Percentiles rank a stretch among this genome's conserved stretches.
These are phyloP conservation scores for Anseranas semipalmata DNA, from an alignment of 2,113 vertebrate species.

Conservation along the genomic window DNA sequence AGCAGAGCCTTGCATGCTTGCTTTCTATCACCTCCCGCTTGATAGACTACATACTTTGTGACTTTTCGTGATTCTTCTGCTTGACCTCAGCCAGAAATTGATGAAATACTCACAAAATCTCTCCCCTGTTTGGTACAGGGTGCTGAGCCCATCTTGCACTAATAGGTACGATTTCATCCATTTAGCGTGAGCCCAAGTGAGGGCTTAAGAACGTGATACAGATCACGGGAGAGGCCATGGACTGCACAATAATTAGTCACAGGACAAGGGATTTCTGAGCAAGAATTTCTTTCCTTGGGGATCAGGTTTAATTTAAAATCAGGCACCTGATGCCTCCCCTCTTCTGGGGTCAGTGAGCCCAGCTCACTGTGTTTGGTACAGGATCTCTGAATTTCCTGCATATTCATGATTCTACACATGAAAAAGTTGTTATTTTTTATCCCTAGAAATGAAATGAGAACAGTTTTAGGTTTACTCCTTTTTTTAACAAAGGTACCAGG, in stretches of 20 bases:
- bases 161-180: neutral
- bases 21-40: neutral
- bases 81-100: neutral
- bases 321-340: neutral
- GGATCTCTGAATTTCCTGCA: neutral
- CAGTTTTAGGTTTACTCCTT: constrained; percentile 1
- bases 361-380: neutral
- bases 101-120: neutral
- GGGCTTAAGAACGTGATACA: neutral
- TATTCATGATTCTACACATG: neutral
- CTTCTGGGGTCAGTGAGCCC: neutral
- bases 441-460: neutral
- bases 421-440: neutral
- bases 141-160: neutral
- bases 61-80: neutral
- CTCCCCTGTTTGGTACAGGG: accelerated
- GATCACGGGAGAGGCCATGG: accelerated
- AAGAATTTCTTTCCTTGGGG: accelerated
- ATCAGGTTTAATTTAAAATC: neutral
- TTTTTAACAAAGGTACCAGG: constrained; percentile 29
- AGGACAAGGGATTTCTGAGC: neutral
- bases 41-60: accelerated
- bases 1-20: neutral
- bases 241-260: no score
- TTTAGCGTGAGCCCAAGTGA: neutral